Evolutionary conservation across 92 coral and sea anemone species (phyloP).

Genomic region (Parazoanthus atlanticus): DNA sequence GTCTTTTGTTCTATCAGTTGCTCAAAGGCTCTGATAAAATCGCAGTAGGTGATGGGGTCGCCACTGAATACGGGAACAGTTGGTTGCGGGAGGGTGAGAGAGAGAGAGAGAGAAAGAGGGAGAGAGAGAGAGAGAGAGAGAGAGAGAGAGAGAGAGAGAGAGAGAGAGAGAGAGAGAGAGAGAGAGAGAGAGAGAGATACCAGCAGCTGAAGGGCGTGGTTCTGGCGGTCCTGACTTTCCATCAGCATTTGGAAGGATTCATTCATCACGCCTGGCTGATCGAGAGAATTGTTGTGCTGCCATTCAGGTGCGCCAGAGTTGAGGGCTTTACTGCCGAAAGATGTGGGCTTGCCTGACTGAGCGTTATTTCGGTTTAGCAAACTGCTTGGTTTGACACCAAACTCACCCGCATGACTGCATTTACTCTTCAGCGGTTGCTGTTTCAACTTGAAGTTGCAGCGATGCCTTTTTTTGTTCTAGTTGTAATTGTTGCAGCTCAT

Average conservation of each 20-base stretch:
- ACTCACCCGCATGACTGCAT: neutral
- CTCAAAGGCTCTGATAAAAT: too few species aligned
- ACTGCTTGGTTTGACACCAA: neutral
- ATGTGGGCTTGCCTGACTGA: neutral
- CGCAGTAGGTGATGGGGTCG: neutral
- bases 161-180: too few species aligned
- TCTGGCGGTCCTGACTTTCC: too few species aligned
- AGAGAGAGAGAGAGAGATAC: too few species aligned
- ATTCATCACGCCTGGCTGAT: too few species aligned
- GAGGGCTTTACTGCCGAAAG: neutral
- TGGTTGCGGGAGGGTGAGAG: conserved; percentile 61
- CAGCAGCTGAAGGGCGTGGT: too few species aligned
- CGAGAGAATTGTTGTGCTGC: conserved; percentile 18
- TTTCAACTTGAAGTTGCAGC: neutral
- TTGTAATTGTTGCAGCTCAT: neutral
- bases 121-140: too few species aligned
- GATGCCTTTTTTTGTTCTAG: neutral
- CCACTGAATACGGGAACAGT: conserved; percentile 59
- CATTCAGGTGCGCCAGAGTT: neutral
- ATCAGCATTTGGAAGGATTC: too few species aligned
- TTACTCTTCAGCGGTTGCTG: neutral
- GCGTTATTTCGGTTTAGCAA: neutral
- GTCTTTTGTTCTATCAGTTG: conserved; percentile 41
- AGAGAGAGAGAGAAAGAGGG: too few species aligned
- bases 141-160: too few species aligned